phyloP scores from a whole-genome alignment of 2,113 vertebrate species.

The Hypocryptadius cinnamomeus region DNA sequence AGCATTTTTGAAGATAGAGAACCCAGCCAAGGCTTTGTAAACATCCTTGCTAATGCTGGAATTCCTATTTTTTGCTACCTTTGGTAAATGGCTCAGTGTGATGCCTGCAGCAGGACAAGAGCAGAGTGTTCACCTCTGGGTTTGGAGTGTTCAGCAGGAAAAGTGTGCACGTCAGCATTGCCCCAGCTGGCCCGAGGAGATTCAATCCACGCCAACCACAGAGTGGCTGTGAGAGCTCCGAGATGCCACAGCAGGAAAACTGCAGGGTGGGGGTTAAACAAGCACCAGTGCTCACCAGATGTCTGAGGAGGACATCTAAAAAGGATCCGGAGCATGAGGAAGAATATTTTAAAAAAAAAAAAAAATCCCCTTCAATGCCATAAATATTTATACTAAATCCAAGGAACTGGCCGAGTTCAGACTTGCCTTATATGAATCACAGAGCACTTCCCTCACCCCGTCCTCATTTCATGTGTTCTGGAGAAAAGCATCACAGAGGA shows the following conservation, averaged over 20 bases:
- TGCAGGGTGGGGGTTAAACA: conserved; percentile 15
- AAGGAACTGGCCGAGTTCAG: conserved; percentile 18
- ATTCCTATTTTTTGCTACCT: background rate
- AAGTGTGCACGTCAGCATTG: conserved; percentile 60
- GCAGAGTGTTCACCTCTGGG: conserved; percentile 11
- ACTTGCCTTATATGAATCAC: conserved; percentile 1
- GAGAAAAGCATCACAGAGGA: background rate
- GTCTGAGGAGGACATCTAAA: background rate
- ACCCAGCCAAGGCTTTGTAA: background rate
- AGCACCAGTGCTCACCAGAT: conserved; percentile 40
- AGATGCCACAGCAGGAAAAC: conserved; percentile 39
- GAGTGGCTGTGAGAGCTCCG: background rate
- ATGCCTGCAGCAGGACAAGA: background rate
- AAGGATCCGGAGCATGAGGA: background rate
- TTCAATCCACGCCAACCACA: conserved; percentile 24
- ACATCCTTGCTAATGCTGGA: background rate
- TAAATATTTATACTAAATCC: conserved; percentile 32
- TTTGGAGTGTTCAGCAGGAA: conserved; percentile 61
- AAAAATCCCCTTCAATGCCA: background rate
- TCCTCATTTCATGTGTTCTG: background rate
- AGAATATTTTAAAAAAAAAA: background rate
- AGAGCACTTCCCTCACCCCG: background rate
- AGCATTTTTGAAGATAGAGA: background rate
- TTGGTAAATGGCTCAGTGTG: background rate
- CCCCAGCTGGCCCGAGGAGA: background rate